Conservation (phyloP, 1,140 invertebrate species). For the Zaprionus africanus region DNA sequence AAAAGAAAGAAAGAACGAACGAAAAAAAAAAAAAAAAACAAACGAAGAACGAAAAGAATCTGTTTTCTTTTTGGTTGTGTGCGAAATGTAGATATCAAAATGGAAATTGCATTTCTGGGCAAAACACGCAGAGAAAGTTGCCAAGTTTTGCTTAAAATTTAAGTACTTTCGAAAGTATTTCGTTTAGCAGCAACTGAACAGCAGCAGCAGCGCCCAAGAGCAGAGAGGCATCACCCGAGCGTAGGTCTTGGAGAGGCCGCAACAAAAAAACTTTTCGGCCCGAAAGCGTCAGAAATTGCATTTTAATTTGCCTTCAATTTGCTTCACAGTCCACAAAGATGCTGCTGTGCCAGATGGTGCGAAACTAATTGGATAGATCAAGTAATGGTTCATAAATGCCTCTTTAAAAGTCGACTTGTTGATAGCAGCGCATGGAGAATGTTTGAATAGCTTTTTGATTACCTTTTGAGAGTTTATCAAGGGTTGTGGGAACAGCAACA, state of each 20-base stretch:
- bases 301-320: conserved; percentile 80
- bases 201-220: not conserved
- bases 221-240: not conserved
- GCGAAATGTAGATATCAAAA: conserved; percentile 61
- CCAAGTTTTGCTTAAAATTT: conserved; percentile 67
- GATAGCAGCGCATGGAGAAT: not conserved
- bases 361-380: conserved; percentile 21
- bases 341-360: conserved; percentile 32
- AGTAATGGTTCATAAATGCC: conserved; percentile 15
- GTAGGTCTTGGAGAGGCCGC: too few relatives aligned
- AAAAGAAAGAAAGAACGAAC: not conserved
- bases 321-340: conserved; percentile 46
- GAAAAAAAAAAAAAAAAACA: not conserved
- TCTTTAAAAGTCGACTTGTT: conserved; percentile 15
- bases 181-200: conserved; percentile 46
- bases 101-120: conserved; percentile 70
- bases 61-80: conserved; percentile 17
- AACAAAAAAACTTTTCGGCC: conserved; percentile 39
- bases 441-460: conserved; percentile 7
- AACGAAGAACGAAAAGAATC: conserved; percentile 19
- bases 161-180: conserved; percentile 76
- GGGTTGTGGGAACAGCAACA: not conserved
- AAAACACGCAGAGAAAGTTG: conserved; percentile 42
- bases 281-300: conserved; percentile 72
- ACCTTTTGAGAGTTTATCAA: not conserved